Evolutionary conservation across 2,888 invertebrate species (phyloP), one percentile per base, ranked within the genome.

Genomic region (Lithophane socia): DNA sequence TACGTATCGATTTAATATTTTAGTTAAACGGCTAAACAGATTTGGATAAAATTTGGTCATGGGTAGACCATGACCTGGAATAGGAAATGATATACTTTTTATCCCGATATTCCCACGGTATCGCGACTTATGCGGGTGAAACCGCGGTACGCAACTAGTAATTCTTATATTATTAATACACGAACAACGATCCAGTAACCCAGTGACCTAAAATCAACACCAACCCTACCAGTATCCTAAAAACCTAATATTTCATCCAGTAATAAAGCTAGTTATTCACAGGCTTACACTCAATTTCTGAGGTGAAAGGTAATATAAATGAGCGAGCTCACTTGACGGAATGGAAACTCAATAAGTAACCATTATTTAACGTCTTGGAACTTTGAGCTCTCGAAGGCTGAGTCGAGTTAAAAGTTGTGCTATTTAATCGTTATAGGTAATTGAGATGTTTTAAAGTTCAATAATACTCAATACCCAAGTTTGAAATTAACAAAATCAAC

Each of bases 261-360:
- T 67, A 77, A 83, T 67, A 67, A 64, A 78, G 52, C 13, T 58
- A 52, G 56, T 71, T 67, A 71, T 42, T 83, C 44, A 68, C 21
- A 24, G 56, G 49, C 86, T 77, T 75, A 69, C 83, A 69, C 84
- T 70, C 44, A 73, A 79, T 82, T 82, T 73, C 63, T 49, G 44
- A 52, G 73, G 54, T 63, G 69, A 79, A 79, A 54, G 84, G 70
- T 80, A 63, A 84, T 68, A 80, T 70, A 77, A 84, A 82, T 61
- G 69, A 67, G 61, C 54, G 21, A 29, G 44, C 56, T 80, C 61
- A 52, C 71, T 52, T 37, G 52, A 60, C 42, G 24, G 42, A 66
- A 65, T 49, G 65, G 49, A 44, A 54, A 60, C 47, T 64, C 24
- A 10, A 13, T 44, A n/a, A 67, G 21, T 21, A 12, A 5, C 60